These are phyloP conservation scores for Tapirus indicus DNA, from an alignment of 2,797 vertebrate genomes.

Conservation along the genomic window DNA sequence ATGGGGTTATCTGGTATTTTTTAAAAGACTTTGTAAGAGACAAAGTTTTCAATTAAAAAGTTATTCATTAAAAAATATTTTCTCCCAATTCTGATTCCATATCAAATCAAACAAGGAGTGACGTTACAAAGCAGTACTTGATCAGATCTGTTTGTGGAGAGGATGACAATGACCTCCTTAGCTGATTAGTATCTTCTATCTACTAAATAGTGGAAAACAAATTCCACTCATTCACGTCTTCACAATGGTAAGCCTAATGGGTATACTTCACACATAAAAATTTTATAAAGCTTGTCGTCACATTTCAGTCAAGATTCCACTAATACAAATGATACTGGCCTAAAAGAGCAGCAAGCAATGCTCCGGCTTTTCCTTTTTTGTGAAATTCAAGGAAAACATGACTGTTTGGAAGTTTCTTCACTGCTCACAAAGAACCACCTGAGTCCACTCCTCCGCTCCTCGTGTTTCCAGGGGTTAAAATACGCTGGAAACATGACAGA, in stretches of 20 bases:
- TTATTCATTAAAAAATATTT: conserved; percentile 80
- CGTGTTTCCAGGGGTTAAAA: neutral
- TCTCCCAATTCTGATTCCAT: conserved; percentile 21
- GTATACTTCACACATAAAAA: neutral
- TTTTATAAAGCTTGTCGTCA: conserved; percentile 49
- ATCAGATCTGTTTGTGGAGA: neutral
- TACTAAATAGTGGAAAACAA: neutral
- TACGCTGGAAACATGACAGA: neutral
- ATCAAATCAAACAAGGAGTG: conserved; percentile 48
- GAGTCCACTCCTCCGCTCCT: neutral
- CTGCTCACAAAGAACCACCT: neutral
- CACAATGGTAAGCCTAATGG: neutral
- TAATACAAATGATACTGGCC: conserved; percentile 38
- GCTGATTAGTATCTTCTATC: neutral
- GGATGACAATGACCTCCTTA: neutral
- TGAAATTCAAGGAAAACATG: conserved; percentile 43
- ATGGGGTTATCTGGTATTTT: neutral
- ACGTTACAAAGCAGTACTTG: neutral
- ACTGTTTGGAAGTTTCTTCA: neutral
- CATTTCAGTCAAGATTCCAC: conserved; percentile 28
- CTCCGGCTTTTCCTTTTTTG: neutral
- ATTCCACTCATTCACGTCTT: neutral
- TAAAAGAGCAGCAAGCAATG: neutral
- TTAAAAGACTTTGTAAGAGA: conserved; percentile 39
- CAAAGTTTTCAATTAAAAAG: conserved; percentile 51